Evolutionary conservation across 2,797 vertebrate genomes (phyloP), one percentile per base, ranked within the genome.

Genomic region (Coluber constrictor): DNA sequence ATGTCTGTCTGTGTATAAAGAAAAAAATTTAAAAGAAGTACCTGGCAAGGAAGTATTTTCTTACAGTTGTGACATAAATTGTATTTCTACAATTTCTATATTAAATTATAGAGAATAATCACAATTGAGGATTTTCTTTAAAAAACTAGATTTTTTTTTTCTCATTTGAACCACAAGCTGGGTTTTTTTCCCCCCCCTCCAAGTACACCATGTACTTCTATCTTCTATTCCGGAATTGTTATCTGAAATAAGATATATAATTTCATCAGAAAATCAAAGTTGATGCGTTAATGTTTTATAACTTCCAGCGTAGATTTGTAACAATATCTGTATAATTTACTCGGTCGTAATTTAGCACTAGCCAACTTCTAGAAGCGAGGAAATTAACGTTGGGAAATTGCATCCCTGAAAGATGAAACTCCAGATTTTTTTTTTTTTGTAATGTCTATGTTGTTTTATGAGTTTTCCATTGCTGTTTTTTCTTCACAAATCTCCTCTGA

Each of bases 101-200:
- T 90, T 66, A 37, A 90, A 54, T 54, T 51, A 51, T 66, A 47
- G 88, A 43, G 60, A 51, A 27, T 60, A 61, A 12, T 55, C 54
- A 7, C 3, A 23, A 70, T 63, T 87, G 87, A 32, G n/a, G 15
- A 74, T 37, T 70, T 70, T 32, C 13, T 66, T 66, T 15, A n/a
- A 66, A 66, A n/a, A 66, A n/a, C 29, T 15, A n/a, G 12, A 15
- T 60, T 2, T 15, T 6, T 2, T 63, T 95, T 10, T 94, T 10
- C 16, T 51, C 57, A n/a, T 37, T 88, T 27, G 90, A 32, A 27
- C 8, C 8, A n/a, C 89, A 9, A 32, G 16, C 20, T 15, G n/a
- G n/a, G 5, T 90, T 94, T 66, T 91, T 94, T 94, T 91, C 88
- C 29, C 90, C 89, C n/a, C 0, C 89, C 90, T 25, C 0, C 90